Conservation (phyloP, 1,140 invertebrate genomes). For the Pachyrhynchus sulphureomaculatus region DNA sequence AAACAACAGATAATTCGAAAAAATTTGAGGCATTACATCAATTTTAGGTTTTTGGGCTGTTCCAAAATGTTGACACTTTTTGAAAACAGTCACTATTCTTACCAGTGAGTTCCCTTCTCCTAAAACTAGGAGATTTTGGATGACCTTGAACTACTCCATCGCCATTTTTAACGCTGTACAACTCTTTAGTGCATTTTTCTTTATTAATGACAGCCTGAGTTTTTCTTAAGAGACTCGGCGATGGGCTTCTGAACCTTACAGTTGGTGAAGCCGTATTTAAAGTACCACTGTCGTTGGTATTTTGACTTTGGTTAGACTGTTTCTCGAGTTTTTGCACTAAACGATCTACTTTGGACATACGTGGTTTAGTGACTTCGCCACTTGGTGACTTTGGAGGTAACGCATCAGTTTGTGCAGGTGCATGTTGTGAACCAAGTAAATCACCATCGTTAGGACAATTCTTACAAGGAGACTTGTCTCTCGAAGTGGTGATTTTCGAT, state of each 20-base stretch:
- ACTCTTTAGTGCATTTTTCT: conserved; percentile 35
- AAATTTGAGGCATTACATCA: too few species aligned
- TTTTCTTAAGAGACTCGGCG: conserved; percentile 41
- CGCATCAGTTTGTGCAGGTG: too few species aligned
- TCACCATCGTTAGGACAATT: too few species aligned
- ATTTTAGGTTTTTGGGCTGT: neutral
- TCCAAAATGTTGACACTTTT: neutral
- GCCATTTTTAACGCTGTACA: conserved; percentile 20
- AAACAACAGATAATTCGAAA: too few species aligned
- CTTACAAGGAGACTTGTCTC: too few species aligned
- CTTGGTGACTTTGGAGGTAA: neutral
- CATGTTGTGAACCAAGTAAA: too few species aligned
- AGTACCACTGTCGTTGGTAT: neutral
- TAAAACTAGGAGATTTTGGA: neutral
- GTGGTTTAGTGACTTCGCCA: neutral
- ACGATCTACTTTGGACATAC: conserved; percentile 11
- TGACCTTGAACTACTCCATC: neutral
- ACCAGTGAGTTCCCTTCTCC: too few species aligned
- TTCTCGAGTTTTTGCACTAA: conserved; percentile 20
- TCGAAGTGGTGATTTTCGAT: too few species aligned
- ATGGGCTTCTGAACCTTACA: conserved; percentile 37
- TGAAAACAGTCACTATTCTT: too few species aligned
- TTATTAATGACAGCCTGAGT: conserved; percentile 40
- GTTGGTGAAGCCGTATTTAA: conserved; percentile 18
- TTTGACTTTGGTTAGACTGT: neutral